A percentile compares a stretch with the other conserved stretches of the same genome.
These are phyloP conservation scores for Malacoraja senta DNA, from an alignment of 2,797 vertebrate species.

Conservation along the genomic window DNA sequence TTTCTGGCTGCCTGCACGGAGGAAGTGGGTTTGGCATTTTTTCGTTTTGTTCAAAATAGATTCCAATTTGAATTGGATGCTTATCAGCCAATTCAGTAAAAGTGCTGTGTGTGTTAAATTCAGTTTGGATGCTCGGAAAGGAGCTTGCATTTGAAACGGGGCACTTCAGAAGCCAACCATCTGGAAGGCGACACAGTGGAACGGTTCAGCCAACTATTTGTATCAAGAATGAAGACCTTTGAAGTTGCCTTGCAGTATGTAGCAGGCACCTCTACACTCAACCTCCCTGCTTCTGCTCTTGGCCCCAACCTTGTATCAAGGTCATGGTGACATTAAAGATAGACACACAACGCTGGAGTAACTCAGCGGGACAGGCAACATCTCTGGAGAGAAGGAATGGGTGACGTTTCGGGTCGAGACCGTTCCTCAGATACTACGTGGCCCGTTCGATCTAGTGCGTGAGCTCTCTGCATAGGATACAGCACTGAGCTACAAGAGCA, in stretches of 20 bases:
- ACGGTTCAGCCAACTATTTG: not conserved
- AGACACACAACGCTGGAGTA: too few species aligned
- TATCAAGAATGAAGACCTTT: not conserved
- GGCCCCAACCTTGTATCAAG: not conserved
- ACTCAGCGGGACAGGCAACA: too few species aligned
- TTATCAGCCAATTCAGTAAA: not conserved
- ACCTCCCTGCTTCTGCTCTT: not conserved
- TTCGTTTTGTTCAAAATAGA: slow-evolving; percentile 15
- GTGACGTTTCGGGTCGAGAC: too few species aligned
- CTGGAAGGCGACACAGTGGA: not conserved
- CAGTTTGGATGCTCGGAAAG: not conserved
- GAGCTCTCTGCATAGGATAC: too few species aligned
- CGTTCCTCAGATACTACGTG: too few species aligned
- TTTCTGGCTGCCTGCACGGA: not conserved
- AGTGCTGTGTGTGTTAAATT: not conserved
- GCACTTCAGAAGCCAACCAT: not conserved
- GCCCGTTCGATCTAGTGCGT: too few species aligned
- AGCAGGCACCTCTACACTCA: not conserved
- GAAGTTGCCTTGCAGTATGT: not conserved
- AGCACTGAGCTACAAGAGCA: too few species aligned
- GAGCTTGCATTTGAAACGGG: not conserved
- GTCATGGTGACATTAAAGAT: too few species aligned
- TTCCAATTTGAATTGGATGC: slow-evolving; percentile 4
- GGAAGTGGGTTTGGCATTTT: slow-evolving; percentile 26
- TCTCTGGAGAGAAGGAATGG: too few species aligned